Conservation (phyloP, 2,888 invertebrate genomes). For the Uloborus plumipes region DNA sequence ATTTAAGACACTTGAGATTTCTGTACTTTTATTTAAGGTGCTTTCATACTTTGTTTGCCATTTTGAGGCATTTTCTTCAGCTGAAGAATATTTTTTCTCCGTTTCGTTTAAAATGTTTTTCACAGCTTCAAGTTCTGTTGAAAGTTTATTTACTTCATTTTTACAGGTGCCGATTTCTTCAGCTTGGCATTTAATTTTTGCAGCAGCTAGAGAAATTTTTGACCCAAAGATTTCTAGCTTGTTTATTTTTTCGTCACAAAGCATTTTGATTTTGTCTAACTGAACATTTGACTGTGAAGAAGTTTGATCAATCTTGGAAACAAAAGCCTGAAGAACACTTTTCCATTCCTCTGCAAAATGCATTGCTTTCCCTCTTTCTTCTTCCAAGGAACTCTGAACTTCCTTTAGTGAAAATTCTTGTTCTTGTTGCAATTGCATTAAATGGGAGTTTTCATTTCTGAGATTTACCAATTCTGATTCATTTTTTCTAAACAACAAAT, state of each 20-base stretch:
- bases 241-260: conserved; percentile 8
- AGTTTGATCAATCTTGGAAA: conserved; percentile 1
- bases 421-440: conserved; percentile 12
- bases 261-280: conserved; percentile 1
- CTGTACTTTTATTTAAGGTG: background rate
- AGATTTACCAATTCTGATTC: too few relatives aligned
- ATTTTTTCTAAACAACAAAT: background rate
- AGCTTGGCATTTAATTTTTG: conserved; percentile 17
- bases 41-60: conserved; percentile 15
- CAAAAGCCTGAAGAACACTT: conserved; percentile 6
- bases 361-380: conserved; percentile 7
- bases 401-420: background rate
- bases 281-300: background rate
- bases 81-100: conserved; percentile 13
- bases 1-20: background rate
- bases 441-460: background rate
- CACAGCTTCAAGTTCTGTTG: conserved; percentile 2
- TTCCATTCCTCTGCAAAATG: background rate
- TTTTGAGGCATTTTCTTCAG: conserved; percentile 13
- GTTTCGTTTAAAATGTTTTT: background rate
- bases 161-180: conserved; percentile 21
- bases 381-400: conserved; percentile 9
- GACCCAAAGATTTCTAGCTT: conserved; percentile 27
- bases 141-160: background rate
- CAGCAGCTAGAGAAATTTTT: conserved; percentile 4